A percentile compares a stretch with the other conserved stretches of the same genome.
Conservation (phyloP, 2,113 vertebrate species). For the Condylura cristata region DNA sequence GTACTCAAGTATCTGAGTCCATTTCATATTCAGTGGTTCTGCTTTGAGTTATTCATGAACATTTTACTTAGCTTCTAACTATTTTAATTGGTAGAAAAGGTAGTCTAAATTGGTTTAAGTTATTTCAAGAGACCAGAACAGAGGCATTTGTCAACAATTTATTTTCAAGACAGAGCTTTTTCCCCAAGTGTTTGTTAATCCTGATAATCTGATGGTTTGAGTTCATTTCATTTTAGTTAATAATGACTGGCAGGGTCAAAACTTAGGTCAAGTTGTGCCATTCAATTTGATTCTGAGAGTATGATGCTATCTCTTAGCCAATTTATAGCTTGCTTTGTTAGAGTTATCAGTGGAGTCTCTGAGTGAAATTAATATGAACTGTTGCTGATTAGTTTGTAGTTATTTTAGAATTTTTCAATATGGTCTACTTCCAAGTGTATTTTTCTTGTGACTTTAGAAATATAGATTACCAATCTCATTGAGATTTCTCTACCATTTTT, state of each 20-base stretch:
- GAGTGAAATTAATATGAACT: conserved; percentile 5
- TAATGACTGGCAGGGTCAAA: background rate
- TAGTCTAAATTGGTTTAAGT: background rate
- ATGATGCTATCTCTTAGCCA: background rate
- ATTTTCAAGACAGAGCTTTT: conserved; percentile 8
- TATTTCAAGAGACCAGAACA: background rate
- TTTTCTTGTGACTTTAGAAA: background rate
- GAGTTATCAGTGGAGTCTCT: background rate
- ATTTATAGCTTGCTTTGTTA: conserved; percentile 19
- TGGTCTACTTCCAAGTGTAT: background rate
- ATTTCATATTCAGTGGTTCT: too few species aligned
- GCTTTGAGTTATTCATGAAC: too few species aligned
- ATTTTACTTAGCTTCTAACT: background rate
- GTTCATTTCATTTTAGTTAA: conserved; percentile 25
- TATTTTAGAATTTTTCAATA: background rate
- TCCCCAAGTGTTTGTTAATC: background rate
- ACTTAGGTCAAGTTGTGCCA: background rate
- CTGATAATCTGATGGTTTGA: background rate
- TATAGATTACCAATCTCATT: background rate
- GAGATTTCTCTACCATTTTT: background rate
- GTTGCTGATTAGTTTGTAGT: background rate
- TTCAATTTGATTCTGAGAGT: conserved; percentile 24
- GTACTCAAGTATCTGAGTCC: background rate
- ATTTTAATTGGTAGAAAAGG: background rate
- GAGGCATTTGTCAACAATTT: background rate